Conservation (phyloP, 1,140 invertebrate genomes). For the Aphidius ervi region DNA sequence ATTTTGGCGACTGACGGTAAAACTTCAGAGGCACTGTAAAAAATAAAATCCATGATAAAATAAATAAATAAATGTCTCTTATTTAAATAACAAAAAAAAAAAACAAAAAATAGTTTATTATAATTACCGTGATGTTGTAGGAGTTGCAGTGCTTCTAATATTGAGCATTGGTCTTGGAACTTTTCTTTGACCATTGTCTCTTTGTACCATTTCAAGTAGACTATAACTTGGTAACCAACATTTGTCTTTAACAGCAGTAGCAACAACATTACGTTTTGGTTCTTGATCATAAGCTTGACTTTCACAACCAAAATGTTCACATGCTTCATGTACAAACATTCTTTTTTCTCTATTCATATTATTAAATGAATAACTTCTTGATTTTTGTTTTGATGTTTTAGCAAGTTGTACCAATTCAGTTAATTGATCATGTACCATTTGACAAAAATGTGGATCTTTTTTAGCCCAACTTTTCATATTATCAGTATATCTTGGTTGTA, state of each 20-base stretch:
- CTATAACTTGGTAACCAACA: slow-evolving; percentile 83
- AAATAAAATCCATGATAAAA: slow-evolving; percentile 11
- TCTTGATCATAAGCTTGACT: slow-evolving; percentile 91
- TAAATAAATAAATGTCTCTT: slow-evolving; percentile 8
- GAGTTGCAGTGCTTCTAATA: slow-evolving; percentile 32
- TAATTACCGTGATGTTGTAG: slow-evolving; percentile 33
- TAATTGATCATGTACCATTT: slow-evolving; percentile 79
- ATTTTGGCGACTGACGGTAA: slow-evolving; percentile 38
- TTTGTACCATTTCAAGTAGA: slow-evolving; percentile 71
- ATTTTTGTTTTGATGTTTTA: slow-evolving; percentile 84
- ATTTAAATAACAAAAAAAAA: slow-evolving; percentile 2
- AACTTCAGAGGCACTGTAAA: slow-evolving; percentile 38
- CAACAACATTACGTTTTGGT: slow-evolving; percentile 91
- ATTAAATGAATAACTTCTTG: slow-evolving; percentile 84
- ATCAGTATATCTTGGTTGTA: slow-evolving; percentile 80
- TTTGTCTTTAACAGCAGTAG: slow-evolving; percentile 80
- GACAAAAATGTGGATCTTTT: slow-evolving; percentile 76
- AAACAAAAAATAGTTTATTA: slow-evolving; percentile 11
- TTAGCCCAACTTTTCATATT: slow-evolving; percentile 81
- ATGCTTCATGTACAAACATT: slow-evolving; percentile 86
- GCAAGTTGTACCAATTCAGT: slow-evolving; percentile 82
- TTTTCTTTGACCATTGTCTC: slow-evolving; percentile 73
- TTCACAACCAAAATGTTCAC: slow-evolving; percentile 90
- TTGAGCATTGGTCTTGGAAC: slow-evolving; percentile 67
- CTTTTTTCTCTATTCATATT: slow-evolving; percentile 90